Conservation (phyloP, 1,140 invertebrate species). For the Agraylea sexmaculata region DNA sequence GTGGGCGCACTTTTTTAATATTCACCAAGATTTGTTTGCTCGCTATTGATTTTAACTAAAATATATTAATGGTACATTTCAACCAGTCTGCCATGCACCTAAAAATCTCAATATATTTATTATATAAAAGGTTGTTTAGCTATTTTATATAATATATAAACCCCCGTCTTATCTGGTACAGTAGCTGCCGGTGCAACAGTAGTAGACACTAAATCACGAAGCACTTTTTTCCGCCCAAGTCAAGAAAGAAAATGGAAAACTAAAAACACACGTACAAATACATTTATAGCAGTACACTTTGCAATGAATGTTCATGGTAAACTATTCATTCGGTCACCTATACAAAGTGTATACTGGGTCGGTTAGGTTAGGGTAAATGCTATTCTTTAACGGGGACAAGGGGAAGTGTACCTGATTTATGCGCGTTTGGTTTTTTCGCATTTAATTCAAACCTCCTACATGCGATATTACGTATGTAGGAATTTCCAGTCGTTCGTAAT, state of each 20-base stretch:
- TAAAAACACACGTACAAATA: constrained; percentile 5
- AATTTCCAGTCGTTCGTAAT: constrained; percentile 2
- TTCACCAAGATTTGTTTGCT: constrained; percentile 2
- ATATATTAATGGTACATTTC: neutral
- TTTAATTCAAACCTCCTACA: constrained; percentile 20
- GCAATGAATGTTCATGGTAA: neutral
- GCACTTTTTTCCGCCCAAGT: constrained; percentile 5
- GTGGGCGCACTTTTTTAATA: neutral
- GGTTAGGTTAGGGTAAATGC: constrained; percentile 2
- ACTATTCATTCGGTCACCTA: neutral
- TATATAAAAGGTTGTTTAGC: neutral
- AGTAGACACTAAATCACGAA: constrained; percentile 14
- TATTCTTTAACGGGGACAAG: constrained; percentile 13
- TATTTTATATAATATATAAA: constrained; percentile 6
- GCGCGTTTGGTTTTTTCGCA: constrained; percentile 18
- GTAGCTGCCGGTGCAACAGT: constrained; percentile 7
- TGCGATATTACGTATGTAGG: constrained; percentile 4
- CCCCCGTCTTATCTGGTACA: constrained; percentile 5
- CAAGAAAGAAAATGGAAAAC: constrained; percentile 1
- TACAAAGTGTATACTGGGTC: constrained; percentile 8
- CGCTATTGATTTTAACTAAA: neutral
- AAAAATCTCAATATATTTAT: neutral
- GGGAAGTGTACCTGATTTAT: constrained; percentile 19
- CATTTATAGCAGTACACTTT: neutral
- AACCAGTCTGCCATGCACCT: neutral